Conservation (phyloP, 1,140 invertebrate species). For the Eumaeus atala region DNA sequence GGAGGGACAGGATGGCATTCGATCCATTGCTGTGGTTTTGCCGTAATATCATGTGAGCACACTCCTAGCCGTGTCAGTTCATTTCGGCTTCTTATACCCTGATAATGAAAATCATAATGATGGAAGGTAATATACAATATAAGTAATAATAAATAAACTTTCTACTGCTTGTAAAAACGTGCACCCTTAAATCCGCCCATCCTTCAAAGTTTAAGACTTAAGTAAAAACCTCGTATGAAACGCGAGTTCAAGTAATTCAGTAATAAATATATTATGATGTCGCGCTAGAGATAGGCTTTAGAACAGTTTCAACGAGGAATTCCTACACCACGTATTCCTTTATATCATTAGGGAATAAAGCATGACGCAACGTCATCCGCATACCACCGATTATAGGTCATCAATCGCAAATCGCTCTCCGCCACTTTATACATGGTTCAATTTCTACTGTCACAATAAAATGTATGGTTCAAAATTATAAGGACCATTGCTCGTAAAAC, state of each 20-base stretch:
- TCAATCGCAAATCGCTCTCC: neutral
- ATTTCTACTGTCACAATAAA: neutral
- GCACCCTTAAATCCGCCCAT: neutral
- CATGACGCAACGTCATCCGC: constrained; percentile 1
- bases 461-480: neutral
- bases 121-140: too few relatives aligned
- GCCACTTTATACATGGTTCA: neutral
- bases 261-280: constrained; percentile 8
- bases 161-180: too few relatives aligned
- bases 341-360: constrained; percentile 8
- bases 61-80: too few relatives aligned
- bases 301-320: neutral
- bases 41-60: too few relatives aligned
- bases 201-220: neutral
- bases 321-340: constrained; percentile 4
- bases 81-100: too few relatives aligned
- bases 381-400: neutral
- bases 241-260: neutral
- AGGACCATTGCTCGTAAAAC: neutral
- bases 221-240: neutral
- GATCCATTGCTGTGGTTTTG: too few relatives aligned
- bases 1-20: too few relatives aligned
- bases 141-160: too few relatives aligned
- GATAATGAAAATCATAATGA: too few relatives aligned
- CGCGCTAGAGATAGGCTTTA: constrained; percentile 7